Evolutionary conservation across 2,797 vertebrate genomes (phyloP).

Genomic region (Lates japonicus): DNA sequence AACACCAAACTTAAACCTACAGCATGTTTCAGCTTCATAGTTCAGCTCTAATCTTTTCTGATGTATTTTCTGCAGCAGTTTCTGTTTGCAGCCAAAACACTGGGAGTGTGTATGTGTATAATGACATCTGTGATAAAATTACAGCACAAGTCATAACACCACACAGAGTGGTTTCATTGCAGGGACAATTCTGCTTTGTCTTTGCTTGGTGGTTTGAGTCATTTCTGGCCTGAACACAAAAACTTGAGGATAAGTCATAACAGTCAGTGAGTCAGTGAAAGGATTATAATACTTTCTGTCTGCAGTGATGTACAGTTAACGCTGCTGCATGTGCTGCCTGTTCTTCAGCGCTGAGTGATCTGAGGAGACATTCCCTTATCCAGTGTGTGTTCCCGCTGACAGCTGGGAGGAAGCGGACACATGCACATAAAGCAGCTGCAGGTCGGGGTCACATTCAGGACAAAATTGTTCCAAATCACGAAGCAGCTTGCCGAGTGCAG

Average conservation of each 20-base stretch:
- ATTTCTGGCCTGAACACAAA: conserved; percentile 20
- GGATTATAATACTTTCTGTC: conserved; percentile 30
- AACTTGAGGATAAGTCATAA: conserved; percentile 16
- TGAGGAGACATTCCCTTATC: conserved; percentile 57
- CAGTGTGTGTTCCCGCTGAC: conserved; percentile 45
- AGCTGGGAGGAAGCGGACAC: conserved; percentile 76
- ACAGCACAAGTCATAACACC: background rate
- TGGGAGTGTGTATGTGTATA: background rate
- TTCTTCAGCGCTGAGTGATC: conserved; percentile 45
- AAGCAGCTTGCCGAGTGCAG: background rate
- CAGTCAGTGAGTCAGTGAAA: conserved; percentile 41
- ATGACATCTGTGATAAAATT: conserved; percentile 14
- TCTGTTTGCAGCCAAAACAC: conserved; percentile 43
- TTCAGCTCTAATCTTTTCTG: conserved; percentile 1
- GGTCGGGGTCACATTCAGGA: conserved; percentile 60
- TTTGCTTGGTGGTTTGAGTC: conserved; percentile 14
- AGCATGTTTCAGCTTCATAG: background rate
- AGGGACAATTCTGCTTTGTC: conserved; percentile 5
- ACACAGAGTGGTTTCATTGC: background rate
- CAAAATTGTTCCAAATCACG: conserved; percentile 39
- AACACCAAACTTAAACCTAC: conserved; percentile 3
- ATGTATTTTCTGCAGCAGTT: conserved; percentile 1
- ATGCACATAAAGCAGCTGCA: conserved; percentile 75
- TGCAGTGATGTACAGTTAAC: conserved; percentile 52
- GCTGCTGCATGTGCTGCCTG: conserved; percentile 38